Conservation (phyloP, 2,888 invertebrate genomes). For the Phania funesta region DNA sequence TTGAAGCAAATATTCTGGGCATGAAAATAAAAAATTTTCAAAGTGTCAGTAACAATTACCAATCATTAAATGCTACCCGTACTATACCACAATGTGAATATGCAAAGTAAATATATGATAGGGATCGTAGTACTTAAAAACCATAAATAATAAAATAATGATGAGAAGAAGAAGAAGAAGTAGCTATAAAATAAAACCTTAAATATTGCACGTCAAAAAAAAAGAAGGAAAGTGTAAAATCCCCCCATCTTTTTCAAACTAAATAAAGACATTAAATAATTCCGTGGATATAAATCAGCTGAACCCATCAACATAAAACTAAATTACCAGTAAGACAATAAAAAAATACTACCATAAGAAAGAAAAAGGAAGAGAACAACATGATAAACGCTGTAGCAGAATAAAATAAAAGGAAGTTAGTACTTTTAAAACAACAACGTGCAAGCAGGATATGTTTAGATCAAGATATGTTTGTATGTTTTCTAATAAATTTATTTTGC, state of each 20-base stretch:
- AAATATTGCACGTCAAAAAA: background rate
- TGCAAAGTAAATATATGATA: background rate
- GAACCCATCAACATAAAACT: conserved; percentile 47
- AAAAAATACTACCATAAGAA: background rate
- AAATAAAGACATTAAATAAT: conserved; percentile 51
- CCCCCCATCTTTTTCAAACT: background rate
- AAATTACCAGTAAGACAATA: conserved; percentile 34
- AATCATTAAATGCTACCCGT: too few species aligned
- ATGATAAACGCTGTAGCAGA: background rate
- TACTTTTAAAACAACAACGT: background rate
- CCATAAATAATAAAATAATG: conserved; percentile 19
- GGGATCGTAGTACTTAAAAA: background rate
- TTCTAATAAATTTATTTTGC: conserved; percentile 9
- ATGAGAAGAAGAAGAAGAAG: background rate
- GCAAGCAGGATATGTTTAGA: background rate
- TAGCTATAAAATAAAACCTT: background rate
- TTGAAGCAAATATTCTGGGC: background rate
- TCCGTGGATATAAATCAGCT: conserved; percentile 44
- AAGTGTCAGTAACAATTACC: background rate
- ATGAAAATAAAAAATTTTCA: background rate
- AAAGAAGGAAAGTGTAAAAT: background rate
- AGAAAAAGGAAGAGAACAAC: background rate
- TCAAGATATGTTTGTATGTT: background rate
- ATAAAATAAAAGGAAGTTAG: background rate
- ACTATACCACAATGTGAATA: background rate